These are phyloP conservation scores for Parazoanthus swiftii DNA, from an alignment of 92 coral and sea anemone species.

Conservation along the genomic window DNA sequence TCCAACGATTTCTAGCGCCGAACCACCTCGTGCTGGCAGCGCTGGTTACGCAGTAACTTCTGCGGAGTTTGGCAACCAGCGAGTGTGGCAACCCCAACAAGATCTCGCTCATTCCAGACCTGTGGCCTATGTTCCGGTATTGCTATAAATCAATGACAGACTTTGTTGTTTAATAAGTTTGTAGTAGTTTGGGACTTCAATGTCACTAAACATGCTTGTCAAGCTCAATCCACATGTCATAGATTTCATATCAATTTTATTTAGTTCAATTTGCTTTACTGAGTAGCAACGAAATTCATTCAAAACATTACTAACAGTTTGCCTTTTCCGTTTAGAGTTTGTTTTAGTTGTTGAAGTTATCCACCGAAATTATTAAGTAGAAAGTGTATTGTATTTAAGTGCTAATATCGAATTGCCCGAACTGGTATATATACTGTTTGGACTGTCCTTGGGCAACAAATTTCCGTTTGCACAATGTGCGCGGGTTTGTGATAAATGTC, in stretches of 20 bases:
- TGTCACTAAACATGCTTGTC: conserved; percentile 40
- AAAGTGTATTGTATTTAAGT: conserved; percentile 36
- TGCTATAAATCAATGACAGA: conserved; percentile 84
- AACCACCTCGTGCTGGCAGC: conserved; percentile 64
- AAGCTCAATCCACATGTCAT: conserved; percentile 39
- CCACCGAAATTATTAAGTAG: conserved; percentile 25
- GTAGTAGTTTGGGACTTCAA: conserved; percentile 52
- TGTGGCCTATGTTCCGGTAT: conserved; percentile 97
- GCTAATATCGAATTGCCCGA: conserved; percentile 26
- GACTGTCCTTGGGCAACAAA: conserved; percentile 62
- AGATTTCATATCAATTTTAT: conserved; percentile 24
- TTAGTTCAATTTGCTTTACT: conserved; percentile 30
- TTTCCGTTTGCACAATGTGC: conserved; percentile 82
- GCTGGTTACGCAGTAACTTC: conserved; percentile 67
- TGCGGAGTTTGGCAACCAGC: conserved; percentile 83
- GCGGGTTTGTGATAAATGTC: conserved; percentile 81
- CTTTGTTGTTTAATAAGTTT: conserved; percentile 53
- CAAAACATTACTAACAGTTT: conserved; percentile 28
- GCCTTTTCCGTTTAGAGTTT: conserved; percentile 27
- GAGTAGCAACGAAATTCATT: conserved; percentile 38
- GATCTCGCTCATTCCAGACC: conserved; percentile 82
- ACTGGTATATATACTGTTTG: conserved; percentile 37
- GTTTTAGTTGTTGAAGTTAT: conserved; percentile 35
- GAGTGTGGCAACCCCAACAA: conserved; percentile 99
- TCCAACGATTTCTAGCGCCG: conserved; percentile 84